These are phyloP conservation scores for Oreochromis grahami DNA, from an alignment of 2,797 vertebrate genomes.

Conservation along the genomic window DNA sequence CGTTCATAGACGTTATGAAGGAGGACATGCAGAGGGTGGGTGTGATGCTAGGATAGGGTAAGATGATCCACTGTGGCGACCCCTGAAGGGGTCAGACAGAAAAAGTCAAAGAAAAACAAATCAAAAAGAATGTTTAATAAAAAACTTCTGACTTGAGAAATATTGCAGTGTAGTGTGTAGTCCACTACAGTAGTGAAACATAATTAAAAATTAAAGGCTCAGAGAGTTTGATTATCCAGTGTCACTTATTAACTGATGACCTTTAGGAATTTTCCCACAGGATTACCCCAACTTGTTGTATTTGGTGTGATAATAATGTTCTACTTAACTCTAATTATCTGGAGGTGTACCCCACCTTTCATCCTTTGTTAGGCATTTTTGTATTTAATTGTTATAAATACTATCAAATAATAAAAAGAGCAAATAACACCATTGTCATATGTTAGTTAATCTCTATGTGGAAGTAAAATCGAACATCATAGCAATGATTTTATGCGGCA, in stretches of 20 bases:
- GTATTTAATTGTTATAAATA: background rate
- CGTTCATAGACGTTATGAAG: background rate
- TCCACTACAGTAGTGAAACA: background rate
- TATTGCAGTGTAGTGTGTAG: background rate
- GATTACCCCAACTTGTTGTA: background rate
- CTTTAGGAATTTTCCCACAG: background rate
- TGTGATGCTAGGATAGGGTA: background rate
- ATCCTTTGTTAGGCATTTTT: background rate
- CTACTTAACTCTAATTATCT: background rate
- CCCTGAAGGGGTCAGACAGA: background rate
- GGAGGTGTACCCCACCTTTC: background rate
- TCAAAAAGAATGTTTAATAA: background rate
- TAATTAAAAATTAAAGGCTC: background rate
- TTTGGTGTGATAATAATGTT: background rate
- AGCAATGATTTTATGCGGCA: background rate
- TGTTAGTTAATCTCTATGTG: background rate
- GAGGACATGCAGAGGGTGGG: background rate
- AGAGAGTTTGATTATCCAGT: background rate
- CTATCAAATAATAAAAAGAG: background rate
- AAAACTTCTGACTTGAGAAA: background rate
- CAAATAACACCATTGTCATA: background rate
- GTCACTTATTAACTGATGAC: background rate
- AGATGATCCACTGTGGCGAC: background rate
- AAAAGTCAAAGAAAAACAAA: background rate
- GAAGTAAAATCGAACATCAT: background rate